phyloP scores from a whole-genome alignment of 2,888 invertebrate species.

The Mesorhabditis sp. region DNA sequence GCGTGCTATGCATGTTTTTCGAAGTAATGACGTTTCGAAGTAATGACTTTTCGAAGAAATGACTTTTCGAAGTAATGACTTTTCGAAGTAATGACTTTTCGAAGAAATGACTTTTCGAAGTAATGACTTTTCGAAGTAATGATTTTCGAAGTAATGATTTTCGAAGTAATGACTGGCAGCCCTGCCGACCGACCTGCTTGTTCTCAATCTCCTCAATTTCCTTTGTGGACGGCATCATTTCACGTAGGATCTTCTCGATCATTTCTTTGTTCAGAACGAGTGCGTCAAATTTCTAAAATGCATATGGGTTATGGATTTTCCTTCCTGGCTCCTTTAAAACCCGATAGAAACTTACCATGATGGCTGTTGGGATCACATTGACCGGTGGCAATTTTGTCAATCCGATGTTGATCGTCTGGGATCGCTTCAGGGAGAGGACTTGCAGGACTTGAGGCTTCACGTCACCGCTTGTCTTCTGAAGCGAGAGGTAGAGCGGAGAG shows the following conservation, averaged over 20 bases:
- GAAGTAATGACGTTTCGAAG: too few species aligned
- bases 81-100: too few species aligned
- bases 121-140: too few species aligned
- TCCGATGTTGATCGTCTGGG: slow-evolving; percentile 98
- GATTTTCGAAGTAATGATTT: too few species aligned
- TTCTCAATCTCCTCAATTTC: slow-evolving; percentile 38
- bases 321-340: background rate
- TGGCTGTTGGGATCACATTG: slow-evolving; percentile 92
- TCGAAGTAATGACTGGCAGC: too few species aligned
- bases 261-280: slow-evolving; percentile 89
- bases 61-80: too few species aligned
- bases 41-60: too few species aligned
- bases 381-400: slow-evolving; percentile 97
- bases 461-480: slow-evolving; percentile 36
- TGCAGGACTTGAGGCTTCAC: slow-evolving; percentile 77
- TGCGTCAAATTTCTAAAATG: slow-evolving; percentile 94
- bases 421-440: slow-evolving; percentile 90
- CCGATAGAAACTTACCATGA: slow-evolving; percentile 43
- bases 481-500: background rate
- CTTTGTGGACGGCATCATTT: slow-evolving; percentile 85
- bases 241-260: slow-evolving; percentile 78
- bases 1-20: too few species aligned
- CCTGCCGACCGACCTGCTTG: slow-evolving; percentile 14
- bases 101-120: too few species aligned
- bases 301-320: background rate